Evolutionary conservation across 2,113 vertebrate species (phyloP).

Genomic region (Ciconia stormi): DNA sequence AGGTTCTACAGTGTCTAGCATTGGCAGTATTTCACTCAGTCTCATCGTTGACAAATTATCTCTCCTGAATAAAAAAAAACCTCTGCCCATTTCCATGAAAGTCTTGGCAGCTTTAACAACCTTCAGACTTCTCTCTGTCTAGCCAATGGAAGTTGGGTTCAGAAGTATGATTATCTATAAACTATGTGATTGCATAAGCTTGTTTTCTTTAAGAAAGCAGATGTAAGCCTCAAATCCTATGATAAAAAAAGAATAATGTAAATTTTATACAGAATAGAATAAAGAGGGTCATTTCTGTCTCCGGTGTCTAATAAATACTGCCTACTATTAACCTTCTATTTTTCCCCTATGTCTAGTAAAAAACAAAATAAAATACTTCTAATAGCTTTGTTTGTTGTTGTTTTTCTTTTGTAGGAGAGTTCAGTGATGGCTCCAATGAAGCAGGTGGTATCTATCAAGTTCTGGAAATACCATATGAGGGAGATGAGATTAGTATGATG

Average conservation of each 20-base stretch:
- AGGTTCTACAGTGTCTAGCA: neutral
- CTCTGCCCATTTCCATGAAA: neutral
- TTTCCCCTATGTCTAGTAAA: neutral
- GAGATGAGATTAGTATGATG: constrained; percentile 94
- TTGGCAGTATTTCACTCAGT: neutral
- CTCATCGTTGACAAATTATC: neutral
- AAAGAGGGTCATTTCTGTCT: neutral
- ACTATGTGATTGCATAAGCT: neutral
- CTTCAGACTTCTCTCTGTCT: neutral
- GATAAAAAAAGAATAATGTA: neutral
- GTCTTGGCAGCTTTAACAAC: neutral
- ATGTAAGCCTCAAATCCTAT: neutral
- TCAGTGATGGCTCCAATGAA: constrained; percentile 95
- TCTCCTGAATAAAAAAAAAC: neutral
- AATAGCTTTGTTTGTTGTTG: neutral
- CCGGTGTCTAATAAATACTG: neutral
- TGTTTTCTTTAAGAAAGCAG: neutral
- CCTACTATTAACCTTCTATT: neutral
- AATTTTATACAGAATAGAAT: neutral
- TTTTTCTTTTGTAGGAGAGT: constrained; percentile 84
- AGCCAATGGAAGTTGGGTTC: neutral
- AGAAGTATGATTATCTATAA: neutral
- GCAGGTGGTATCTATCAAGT: constrained; percentile 98
- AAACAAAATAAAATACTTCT: neutral
- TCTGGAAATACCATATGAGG: constrained; percentile 94